Base-by-base conservation (phyloP, 2,888 invertebrate species). In the Creontiades dilutus region DNA sequence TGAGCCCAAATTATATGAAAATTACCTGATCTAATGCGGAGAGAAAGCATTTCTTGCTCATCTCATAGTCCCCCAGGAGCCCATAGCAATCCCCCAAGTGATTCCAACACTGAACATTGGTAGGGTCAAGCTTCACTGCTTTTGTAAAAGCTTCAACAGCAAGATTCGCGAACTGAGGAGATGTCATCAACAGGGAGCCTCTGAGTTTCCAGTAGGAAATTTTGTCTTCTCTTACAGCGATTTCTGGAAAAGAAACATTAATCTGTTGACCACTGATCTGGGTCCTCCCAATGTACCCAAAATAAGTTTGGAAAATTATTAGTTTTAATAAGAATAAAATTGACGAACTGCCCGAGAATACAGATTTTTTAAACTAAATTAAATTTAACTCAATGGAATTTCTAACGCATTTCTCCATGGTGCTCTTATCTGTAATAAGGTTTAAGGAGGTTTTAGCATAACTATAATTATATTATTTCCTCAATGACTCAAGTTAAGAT, bases 41-140 rank as follows among this genome's bases (percentile, higher is more conserved):
- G 92, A 96, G 95, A 93, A 98, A 98, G 93, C 97, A 97, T 92
- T 96, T 96, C 92, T 96, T 96, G 0, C 98, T 97, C 92, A 96
- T 96, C 91, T 95, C 94, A 9, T 97, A 94, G 92, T 98, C 96
- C 92, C 96, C 95, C 92, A 96, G 96, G 93, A 98, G 98, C 96
- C 97, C 97, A 93, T 97, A 97, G 92, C 96, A 96, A 93, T 97
- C 97, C 0, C 98, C 98, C 0, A 98, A 94, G 93, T 97, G 96
- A 93, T 97, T 97, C 98, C 98, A 98, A 0, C 97, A 97, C 88
- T 96, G 96, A 0, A 96, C 95, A 89, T 96, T 93, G 92, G 95
- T 96, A 0, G 97, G 97, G 92, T 97, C 96, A 68, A 98, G 94
- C 93, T 98, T 98, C 0, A 98, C 96, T 4, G 98, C 96, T 93